Evolutionary conservation across 2,888 invertebrate genomes (phyloP), one percentile per base, ranked within the genome.

Genomic region (Kryphioiulus occultus): DNA sequence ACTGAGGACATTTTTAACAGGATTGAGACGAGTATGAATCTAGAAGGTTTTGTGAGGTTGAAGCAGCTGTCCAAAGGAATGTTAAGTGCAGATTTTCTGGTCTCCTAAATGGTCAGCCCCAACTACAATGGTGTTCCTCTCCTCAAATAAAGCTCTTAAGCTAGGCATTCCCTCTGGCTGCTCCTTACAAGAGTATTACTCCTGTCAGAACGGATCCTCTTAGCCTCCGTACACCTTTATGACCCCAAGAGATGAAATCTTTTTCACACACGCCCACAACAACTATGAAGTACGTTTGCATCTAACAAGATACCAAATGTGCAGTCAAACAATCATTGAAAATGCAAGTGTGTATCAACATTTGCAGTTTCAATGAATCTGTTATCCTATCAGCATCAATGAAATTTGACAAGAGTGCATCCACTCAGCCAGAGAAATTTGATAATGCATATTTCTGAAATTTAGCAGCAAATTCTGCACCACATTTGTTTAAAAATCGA

Each of bases 1-100:
- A 84, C 84, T 84, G 84, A 84, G 84, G 84, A 84, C 35, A 39
- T 84, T 84, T 82, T 83, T 84, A n/a, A 35, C 35, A 84, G 84
- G 42, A 84, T n/a, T 68, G 68, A 68, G 68, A 68, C 68, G 68
- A 68, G 68, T 68, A 68, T 68, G 68, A 68, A 68, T 68, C 68
- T 68, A 68, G 68, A n/a, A 68, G 68, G 26, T 68, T 68, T 68
- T 68, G 22, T 68, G 68, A 68, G 68, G 68, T 68, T 68, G 68
- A 68, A 26, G 68, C 26, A 26, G 68, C 68, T 68, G 68, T 68
- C 68, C 68, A 68, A 68, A 68, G 68, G 68, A 68, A 68, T 68
- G 68, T 68, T 68, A 68, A 68, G 68, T 68, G 68, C 68, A 5
- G 68, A 26, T 26, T 68, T 68, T 68, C n/a, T 68, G n/a, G 68